Evolutionary conservation across 2,797 vertebrate genomes (phyloP), one percentile per base, ranked within the genome.

Genomic region (Pangasius mekongensis): DNA sequence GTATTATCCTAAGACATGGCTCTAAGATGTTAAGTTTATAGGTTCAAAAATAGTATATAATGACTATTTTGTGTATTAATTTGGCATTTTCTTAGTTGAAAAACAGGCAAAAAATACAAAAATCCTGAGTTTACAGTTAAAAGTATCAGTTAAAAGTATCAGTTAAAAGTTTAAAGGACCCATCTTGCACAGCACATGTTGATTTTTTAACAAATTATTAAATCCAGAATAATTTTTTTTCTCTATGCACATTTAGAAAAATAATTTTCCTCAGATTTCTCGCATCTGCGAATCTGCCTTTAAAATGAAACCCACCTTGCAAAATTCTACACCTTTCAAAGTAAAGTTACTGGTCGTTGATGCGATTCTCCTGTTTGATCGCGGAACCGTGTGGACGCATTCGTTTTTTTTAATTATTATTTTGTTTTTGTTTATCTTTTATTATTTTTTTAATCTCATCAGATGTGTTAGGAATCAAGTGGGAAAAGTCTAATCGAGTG

Each of bases 401-500:
- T 97, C 84, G 94, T 96, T 95, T 95, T 95, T 86, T 91, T 89
- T 85, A n/a, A n/a, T n/a, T n/a, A 30, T 77, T 81, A 94, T 96
- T 96, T 96, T 87, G 94, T 96, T 96, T 95, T 95, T 83, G 90
- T 89, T 85, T 39, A 22, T 73, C 54, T 84, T 60, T 86, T 84
- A 58, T 14, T 30, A 33, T 83, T 64, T 43, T 43, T 43, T 30
- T 47, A 24, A 30, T 54, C 64, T 84, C n/a, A 52, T 89, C 90
- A 82, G 77, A 87, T 82, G 87, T 86, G 85, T 85, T 87, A 90
- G 87, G 86, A 87, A 67, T 89, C 81, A 73, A 82, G 49, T 73
- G 82, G 93, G 94, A 92, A 91, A 93, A 91, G 92, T 93, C 90
- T 91, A 86, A 93, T 93, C 92, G 95, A 95, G 91, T 96, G 93